Percentiles rank a stretch among this genome's conserved stretches.
Evolutionary conservation across 2,888 invertebrate species (phyloP).

Genomic region (Malachius bipustulatus): DNA sequence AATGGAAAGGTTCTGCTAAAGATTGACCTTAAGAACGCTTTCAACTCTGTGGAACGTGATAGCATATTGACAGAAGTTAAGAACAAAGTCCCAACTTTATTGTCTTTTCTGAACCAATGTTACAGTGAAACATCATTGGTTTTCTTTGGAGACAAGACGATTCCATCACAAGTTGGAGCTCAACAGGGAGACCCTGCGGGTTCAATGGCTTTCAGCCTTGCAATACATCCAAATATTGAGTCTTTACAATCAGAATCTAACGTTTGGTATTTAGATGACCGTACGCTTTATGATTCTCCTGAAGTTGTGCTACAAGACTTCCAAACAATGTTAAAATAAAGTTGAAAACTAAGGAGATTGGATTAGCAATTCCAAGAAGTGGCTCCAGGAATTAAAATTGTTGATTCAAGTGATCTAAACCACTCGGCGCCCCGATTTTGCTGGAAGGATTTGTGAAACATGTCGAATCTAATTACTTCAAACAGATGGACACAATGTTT

Average conservation of each 20-base stretch:
- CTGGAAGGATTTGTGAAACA: too few relatives aligned
- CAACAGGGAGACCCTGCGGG: constrained; percentile 2
- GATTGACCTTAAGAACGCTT: too few relatives aligned
- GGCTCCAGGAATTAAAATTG: too few relatives aligned
- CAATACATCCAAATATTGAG: constrained; percentile 5
- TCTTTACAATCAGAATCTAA: not conserved
- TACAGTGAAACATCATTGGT: not conserved
- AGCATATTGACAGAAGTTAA: not conserved
- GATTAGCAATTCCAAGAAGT: too few relatives aligned
- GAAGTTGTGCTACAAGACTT: constrained; percentile 1
- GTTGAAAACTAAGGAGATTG: too few relatives aligned
- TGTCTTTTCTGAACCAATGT: constrained; percentile 2
- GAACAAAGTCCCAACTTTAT: not conserved
- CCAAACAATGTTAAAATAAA: not conserved
- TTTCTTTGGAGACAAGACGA: not conserved
- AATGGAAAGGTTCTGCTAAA: too few relatives aligned
- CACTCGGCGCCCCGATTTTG: too few relatives aligned
- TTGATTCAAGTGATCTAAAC: too few relatives aligned
- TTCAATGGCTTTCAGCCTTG: constrained; percentile 3
- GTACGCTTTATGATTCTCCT: not conserved
- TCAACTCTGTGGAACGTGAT: constrained; percentile 5
- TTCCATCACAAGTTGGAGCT: constrained; percentile 3
- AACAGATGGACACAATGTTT: too few relatives aligned
- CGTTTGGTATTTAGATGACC: constrained; percentile 1
- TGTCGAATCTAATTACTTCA: too few relatives aligned